Evolutionary conservation across 1,140 invertebrate genomes (phyloP).

Genomic region (Lerema accius): DNA sequence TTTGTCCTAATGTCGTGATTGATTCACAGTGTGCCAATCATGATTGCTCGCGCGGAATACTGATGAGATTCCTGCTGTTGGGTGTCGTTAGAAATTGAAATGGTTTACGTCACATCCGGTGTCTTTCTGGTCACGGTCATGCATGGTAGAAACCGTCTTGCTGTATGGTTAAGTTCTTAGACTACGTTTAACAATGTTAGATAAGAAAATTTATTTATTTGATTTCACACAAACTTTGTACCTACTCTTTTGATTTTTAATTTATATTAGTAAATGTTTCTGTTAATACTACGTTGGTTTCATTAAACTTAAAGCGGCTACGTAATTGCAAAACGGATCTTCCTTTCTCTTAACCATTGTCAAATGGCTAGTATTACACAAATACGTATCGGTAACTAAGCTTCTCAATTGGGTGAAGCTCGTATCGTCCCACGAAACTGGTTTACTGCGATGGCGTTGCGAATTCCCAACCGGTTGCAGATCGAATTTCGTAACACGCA

Average conservation of each 20-base stretch:
- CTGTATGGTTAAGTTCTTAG: not conserved
- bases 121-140: slow-evolving; percentile 36
- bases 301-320: too few relatives aligned
- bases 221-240: too few relatives aligned
- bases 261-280: too few relatives aligned
- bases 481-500: slow-evolving; percentile 22
- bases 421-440: slow-evolving; percentile 24
- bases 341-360: too few relatives aligned
- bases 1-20: slow-evolving; percentile 23
- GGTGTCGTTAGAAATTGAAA: slow-evolving; percentile 29
- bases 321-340: too few relatives aligned
- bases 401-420: slow-evolving; percentile 16
- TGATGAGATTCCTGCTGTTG: slow-evolving; percentile 27
- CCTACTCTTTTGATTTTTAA: too few relatives aligned
- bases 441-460: slow-evolving; percentile 29
- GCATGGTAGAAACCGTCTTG: slow-evolving; percentile 5
- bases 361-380: not conserved
- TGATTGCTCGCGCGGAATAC: slow-evolving; percentile 24
- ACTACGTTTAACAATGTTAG: too few relatives aligned
- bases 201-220: too few relatives aligned
- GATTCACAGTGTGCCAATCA: slow-evolving; percentile 33
- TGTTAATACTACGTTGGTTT: too few relatives aligned
- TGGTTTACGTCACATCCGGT: slow-evolving; percentile 32
- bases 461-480: slow-evolving; percentile 29
- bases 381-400: slow-evolving; percentile 18